These are phyloP conservation scores for Pandemis cinnamomeana DNA, from an alignment of 2,888 invertebrate species.

Conservation along the genomic window DNA sequence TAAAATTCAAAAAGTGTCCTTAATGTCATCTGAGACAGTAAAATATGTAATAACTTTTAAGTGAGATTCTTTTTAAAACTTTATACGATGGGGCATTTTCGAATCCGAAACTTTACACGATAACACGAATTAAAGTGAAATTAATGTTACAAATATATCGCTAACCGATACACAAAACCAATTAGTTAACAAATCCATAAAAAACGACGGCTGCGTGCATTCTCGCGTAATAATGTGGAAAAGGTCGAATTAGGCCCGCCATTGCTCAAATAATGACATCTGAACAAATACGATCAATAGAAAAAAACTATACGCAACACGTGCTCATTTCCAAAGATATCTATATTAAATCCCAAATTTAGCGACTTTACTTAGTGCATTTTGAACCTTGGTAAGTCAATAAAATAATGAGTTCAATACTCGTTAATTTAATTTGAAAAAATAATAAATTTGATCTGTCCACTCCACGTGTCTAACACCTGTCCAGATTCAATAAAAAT, in stretches of 20 bases:
- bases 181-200: slow-evolving; percentile 53
- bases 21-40: neutral
- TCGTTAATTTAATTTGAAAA: neutral
- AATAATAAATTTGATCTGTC: slow-evolving; percentile 17
- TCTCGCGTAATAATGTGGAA: slow-evolving; percentile 61
- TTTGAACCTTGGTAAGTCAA: no score
- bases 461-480: slow-evolving; percentile 29
- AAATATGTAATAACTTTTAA: neutral
- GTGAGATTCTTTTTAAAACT: no score
- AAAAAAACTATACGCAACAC: slow-evolving; percentile 40
- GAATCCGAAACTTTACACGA: neutral
- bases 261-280: slow-evolving; percentile 70
- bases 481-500: slow-evolving; percentile 35
- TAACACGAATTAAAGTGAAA: neutral
- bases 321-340: slow-evolving; percentile 16
- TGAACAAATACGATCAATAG: slow-evolving; percentile 62
- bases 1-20: neutral
- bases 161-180: slow-evolving; percentile 53
- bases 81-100: neutral
- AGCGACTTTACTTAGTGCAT: neutral
- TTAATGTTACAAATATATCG: neutral
- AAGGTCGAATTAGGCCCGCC: slow-evolving; percentile 56
- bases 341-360: neutral
- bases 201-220: slow-evolving; percentile 66
- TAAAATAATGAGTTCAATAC: neutral